Evolutionary conservation across 2,888 invertebrate genomes (phyloP), one percentile per base, ranked within the genome.

Genomic region (Crocallis elinguaria): DNA sequence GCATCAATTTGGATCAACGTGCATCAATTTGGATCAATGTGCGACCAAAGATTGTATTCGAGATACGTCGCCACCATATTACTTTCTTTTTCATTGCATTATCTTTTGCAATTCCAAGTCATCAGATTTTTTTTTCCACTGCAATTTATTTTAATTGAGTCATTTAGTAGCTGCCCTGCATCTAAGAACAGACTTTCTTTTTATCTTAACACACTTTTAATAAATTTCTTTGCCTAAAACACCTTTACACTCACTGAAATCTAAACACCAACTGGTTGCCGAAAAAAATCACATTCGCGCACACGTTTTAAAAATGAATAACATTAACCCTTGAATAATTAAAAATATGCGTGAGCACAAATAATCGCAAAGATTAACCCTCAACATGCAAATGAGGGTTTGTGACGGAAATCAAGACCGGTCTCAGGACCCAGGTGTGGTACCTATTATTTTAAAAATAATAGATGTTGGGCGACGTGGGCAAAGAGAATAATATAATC

Each of bases 311-410:
- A 75, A 79, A 79, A 74, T 65, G 67, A 88, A 82, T 88, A 84
- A 88, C 73, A 87, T 89, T 88, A 85, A 88, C 90, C 91, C 91
- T 85, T 88, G 88, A 85, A 91, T 88, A 91, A 91, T 91, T 91
- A 91, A 88, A 90, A 88, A 88, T 88, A 88, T 86, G 86, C 89
- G 89, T 84, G 88, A 84, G 85, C 79, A 75, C 82, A 86, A 87
- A 90, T 87, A 88, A 84, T 87, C 86, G 83, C 77, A 78, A 87
- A 84, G 88, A 86, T 89, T 88, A 89, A 89, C 90, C 91, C 91
- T 86, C 84, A 77, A 77, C 73, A 90, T 91, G 90, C 88, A 87
- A 89, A 91, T 89, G 71, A 79, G 76, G 71, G 78, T 75, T 82
- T 82, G 79, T 75, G 77, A 77, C 73, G 62, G 69, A 73, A 84